Conservation (phyloP, 37 sponge, comb jelly and placozoan species). For the Petrosia ficiformis region DNA sequence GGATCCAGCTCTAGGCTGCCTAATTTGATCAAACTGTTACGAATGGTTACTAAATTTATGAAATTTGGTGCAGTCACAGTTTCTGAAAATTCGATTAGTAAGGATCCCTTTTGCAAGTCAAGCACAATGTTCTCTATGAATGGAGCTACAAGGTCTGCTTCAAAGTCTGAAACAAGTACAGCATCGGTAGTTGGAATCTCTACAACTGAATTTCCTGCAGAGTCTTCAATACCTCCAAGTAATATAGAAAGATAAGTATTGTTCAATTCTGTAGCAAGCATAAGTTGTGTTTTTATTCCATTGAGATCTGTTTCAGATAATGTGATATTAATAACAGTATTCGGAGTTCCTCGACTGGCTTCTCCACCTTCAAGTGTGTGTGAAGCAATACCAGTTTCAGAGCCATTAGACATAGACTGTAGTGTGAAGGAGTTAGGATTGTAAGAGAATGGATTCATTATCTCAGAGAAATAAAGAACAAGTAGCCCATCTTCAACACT, state of each 20-base stretch:
- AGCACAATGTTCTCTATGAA: constrained; percentile 39
- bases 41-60: constrained; percentile 25
- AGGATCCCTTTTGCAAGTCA: constrained; percentile 68
- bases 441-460: constrained; percentile 70
- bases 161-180: constrained; percentile 35
- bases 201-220: constrained; percentile 70
- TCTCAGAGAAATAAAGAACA: constrained; percentile 69
- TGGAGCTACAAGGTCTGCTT: constrained; percentile 68
- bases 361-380: constrained; percentile 52
- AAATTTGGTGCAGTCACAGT: constrained; percentile 55
- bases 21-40: constrained; percentile 10
- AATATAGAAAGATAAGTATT: constrained; percentile 64
- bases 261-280: constrained; percentile 48
- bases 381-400: constrained; percentile 10
- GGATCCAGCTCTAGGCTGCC: background rate
- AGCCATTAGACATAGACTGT: constrained; percentile 40
- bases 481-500: constrained; percentile 51
- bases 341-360: constrained; percentile 17
- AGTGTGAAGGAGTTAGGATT: constrained; percentile 60
- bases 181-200: constrained; percentile 59
- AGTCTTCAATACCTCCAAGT: constrained; percentile 72
- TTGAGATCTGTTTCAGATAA: constrained; percentile 54
- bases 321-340: constrained; percentile 29
- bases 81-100: constrained; percentile 69
- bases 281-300: constrained; percentile 62